Conservation (phyloP, 2,113 vertebrate genomes). For the Pavo muticus region DNA sequence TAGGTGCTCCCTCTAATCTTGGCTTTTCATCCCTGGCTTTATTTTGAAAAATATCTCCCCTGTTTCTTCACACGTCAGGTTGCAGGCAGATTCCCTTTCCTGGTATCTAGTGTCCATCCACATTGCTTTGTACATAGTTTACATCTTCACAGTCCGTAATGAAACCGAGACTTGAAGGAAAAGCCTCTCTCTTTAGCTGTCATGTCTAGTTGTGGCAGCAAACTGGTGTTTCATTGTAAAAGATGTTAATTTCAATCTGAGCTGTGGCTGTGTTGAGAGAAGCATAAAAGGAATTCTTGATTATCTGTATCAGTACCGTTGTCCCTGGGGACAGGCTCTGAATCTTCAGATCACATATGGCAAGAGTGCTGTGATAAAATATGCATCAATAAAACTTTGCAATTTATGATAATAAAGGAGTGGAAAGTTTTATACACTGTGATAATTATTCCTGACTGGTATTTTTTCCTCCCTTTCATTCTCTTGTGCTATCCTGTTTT, state of each 20-base stretch:
- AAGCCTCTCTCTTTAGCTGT: slow-evolving; percentile 74
- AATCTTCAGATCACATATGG: slow-evolving; percentile 82
- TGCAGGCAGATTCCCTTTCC: background rate
- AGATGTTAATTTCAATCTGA: slow-evolving; percentile 82
- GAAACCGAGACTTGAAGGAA: slow-evolving; percentile 60
- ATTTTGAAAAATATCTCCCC: slow-evolving; percentile 40
- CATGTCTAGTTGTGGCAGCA: slow-evolving; percentile 74
- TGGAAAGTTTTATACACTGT: slow-evolving; percentile 65
- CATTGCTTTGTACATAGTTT: slow-evolving; percentile 53
- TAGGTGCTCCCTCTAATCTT: slow-evolving; percentile 29
- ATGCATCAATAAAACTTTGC: slow-evolving; percentile 78
- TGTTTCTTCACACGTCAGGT: slow-evolving; percentile 12
- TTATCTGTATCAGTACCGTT: slow-evolving; percentile 77
- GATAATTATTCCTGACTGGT: slow-evolving; percentile 71
- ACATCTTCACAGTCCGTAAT: slow-evolving; percentile 53
- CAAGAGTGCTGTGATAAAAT: slow-evolving; percentile 82
- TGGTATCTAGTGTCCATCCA: slow-evolving; percentile 2
- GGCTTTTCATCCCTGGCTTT: slow-evolving; percentile 47
- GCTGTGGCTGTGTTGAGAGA: slow-evolving; percentile 60
- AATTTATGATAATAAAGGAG: slow-evolving; percentile 78
- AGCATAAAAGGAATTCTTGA: slow-evolving; percentile 82
- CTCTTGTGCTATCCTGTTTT: background rate
- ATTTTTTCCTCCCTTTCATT: slow-evolving; percentile 19
- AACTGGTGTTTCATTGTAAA: slow-evolving; percentile 81
- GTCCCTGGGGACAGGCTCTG: slow-evolving; percentile 68